Percentiles rank a stretch among this genome's conserved stretches.
Conservation (phyloP, 2,888 invertebrate genomes). For the Apodemia arnacis region DNA sequence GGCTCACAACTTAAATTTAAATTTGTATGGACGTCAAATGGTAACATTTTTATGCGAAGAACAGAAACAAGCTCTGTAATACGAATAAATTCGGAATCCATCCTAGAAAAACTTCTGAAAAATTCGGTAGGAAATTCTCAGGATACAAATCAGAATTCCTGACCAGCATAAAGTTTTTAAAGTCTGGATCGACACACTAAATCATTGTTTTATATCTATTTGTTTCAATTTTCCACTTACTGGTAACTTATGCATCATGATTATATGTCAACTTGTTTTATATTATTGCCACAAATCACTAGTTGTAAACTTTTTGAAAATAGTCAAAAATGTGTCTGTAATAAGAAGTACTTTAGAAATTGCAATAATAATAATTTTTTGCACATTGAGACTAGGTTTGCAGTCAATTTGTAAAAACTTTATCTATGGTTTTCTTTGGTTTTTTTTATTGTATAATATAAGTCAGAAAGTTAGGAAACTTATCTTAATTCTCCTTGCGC, state of each 20-base stretch:
- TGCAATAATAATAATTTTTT: too few relatives aligned
- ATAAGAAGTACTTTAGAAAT: too few relatives aligned
- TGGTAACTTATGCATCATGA: too few relatives aligned
- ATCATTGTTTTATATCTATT: not conserved
- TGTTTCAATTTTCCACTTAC: not conserved
- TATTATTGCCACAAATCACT: not conserved
- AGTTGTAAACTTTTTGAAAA: too few relatives aligned
- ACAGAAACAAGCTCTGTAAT: constrained; percentile 16
- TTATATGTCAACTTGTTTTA: not conserved
- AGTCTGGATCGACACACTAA: not conserved
- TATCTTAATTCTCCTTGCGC: too few relatives aligned
- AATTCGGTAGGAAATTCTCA: not conserved
- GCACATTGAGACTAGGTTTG: too few relatives aligned
- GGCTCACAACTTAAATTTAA: not conserved
- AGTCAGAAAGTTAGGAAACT: too few relatives aligned
- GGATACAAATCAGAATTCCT: not conserved
- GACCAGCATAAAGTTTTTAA: too few relatives aligned
- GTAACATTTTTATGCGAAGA: not conserved
- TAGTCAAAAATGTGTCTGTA: too few relatives aligned
- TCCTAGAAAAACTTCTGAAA: not conserved
- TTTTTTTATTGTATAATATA: too few relatives aligned
- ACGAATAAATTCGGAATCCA: not conserved
- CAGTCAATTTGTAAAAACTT: too few relatives aligned
- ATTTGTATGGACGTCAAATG: constrained; percentile 1
- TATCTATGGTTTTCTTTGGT: too few relatives aligned